Percentiles rank a stretch among this genome's conserved stretches.
Evolutionary conservation across 1,140 invertebrate genomes (phyloP).

Genomic region (Drosophila nasuta): DNA sequence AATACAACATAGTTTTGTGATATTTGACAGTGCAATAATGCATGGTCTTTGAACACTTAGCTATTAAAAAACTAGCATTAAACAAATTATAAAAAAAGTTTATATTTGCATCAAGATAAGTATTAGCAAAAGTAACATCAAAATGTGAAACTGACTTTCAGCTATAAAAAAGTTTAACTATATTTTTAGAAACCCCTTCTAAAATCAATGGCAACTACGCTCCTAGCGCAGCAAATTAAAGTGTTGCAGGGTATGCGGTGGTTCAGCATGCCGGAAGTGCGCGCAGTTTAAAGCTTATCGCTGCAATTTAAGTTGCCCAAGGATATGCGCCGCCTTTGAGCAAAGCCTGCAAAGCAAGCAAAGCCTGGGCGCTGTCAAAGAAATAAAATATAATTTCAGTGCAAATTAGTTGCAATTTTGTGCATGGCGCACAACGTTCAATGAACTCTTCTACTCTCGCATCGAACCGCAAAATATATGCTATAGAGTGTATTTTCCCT

Average conservation of each 20-base stretch:
- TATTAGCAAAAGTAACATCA: no score
- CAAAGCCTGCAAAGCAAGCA: neutral
- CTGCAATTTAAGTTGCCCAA: constrained; percentile 73
- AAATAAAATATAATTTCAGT: constrained; percentile 71
- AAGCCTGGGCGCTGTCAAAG: constrained; percentile 44
- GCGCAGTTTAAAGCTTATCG: constrained; percentile 82
- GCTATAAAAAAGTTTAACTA: neutral
- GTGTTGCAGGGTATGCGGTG: constrained; percentile 21
- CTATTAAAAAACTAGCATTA: no score
- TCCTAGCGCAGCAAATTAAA: constrained; percentile 10
- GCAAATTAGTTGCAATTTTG: constrained; percentile 79
- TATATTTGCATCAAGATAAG: no score
- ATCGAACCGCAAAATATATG: constrained; percentile 8
- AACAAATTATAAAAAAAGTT: no score
- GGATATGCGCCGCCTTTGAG: constrained; percentile 51
- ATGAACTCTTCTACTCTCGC: constrained; percentile 55
- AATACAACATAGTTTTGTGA: no score
- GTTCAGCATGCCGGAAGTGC: constrained; percentile 65
- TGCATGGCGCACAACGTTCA: constrained; percentile 62
- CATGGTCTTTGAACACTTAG: no score
- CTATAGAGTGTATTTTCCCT: neutral
- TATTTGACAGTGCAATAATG: no score
- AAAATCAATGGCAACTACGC: neutral
- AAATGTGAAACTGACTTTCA: no score
- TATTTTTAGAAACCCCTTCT: neutral